These are phyloP conservation scores for Lagopus muta DNA, from an alignment of 2,113 vertebrate species.

Conservation along the genomic window DNA sequence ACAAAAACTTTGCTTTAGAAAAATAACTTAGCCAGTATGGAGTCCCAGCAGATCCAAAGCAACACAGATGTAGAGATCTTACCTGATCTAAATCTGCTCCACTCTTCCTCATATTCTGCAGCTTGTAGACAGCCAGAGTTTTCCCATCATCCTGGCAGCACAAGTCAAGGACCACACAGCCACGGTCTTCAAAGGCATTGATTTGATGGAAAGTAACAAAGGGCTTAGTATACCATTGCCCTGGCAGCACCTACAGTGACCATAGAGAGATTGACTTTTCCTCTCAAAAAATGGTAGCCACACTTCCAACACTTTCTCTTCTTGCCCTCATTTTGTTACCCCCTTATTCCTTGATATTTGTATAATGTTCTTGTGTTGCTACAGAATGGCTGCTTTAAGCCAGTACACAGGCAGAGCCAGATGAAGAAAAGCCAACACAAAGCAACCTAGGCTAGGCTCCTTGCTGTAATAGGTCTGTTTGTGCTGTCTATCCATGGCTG, in stretches of 20 bases:
- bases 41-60: not conserved
- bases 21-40: fast-evolving
- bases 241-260: constrained; percentile 75
- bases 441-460: not conserved
- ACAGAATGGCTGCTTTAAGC: not conserved
- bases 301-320: not conserved
- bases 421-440: not conserved
- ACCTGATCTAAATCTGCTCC: constrained; percentile 89
- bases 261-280: not conserved
- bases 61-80: not conserved
- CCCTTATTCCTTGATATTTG: not conserved
- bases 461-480: not conserved
- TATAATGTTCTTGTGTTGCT: not conserved
- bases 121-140: constrained; percentile 75
- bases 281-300: not conserved
- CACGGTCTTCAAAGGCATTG: constrained; percentile 89
- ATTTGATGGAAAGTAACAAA: constrained; percentile 90
- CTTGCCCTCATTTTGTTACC: not conserved
- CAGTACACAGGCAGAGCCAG: not conserved
- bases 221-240: constrained; percentile 78
- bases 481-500: not conserved
- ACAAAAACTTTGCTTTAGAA: not conserved
- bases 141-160: constrained; percentile 86
- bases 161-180: constrained; percentile 87
- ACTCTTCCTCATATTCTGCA: constrained; percentile 87